Conservation (phyloP, 2,888 invertebrate genomes). For the Dendrolimus houi region DNA sequence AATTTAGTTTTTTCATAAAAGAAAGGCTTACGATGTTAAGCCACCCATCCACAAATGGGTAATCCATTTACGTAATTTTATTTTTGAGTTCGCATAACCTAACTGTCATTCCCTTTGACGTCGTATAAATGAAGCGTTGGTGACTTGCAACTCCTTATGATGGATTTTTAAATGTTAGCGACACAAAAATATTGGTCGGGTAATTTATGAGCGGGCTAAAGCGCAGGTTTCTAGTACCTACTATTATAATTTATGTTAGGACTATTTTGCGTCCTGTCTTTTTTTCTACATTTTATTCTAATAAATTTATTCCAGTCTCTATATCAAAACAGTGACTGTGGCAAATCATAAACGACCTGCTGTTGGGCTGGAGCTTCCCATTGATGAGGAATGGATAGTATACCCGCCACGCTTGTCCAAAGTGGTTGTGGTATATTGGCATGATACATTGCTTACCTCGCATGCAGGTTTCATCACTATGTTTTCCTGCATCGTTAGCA, state of each 20-base stretch:
- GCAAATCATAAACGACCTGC: no score
- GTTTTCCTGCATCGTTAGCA: no score
- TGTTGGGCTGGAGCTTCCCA: no score
- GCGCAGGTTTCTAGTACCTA: slow-evolving; percentile 14
- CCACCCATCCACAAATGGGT: slow-evolving; percentile 23
- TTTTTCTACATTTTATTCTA: neutral
- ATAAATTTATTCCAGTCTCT: neutral
- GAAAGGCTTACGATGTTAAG: slow-evolving; percentile 14
- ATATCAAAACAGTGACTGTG: no score
- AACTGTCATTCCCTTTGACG: slow-evolving; percentile 59
- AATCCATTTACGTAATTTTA: slow-evolving; percentile 58
- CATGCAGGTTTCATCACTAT: no score
- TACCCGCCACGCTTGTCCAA: no score
- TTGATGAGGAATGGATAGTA: no score
- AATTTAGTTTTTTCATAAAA: neutral
- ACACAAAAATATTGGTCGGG: slow-evolving; percentile 43
- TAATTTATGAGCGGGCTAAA: slow-evolving; percentile 45
- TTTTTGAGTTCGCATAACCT: slow-evolving; percentile 56
- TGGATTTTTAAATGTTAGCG: slow-evolving; percentile 67
- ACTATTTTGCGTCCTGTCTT: neutral
- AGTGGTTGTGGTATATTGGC: no score
- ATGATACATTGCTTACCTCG: no score
- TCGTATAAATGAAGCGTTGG: slow-evolving; percentile 55
- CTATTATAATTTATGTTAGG: slow-evolving; percentile 10
- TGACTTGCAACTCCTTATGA: slow-evolving; percentile 61